These are phyloP conservation scores for Raja brachyura DNA, from an alignment of 2,113 vertebrate genomes.

Conservation along the genomic window DNA sequence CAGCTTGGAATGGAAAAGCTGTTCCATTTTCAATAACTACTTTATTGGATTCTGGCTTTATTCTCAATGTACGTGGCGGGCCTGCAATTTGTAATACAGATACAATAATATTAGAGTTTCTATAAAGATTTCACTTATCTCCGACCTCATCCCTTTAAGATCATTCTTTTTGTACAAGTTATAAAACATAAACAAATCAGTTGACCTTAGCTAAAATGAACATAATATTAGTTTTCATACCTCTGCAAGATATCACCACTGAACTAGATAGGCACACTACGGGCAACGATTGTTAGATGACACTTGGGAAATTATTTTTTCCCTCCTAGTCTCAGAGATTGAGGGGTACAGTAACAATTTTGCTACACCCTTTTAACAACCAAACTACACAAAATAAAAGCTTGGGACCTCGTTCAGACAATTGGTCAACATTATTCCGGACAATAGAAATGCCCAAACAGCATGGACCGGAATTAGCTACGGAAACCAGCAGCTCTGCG, in stretches of 20 bases:
- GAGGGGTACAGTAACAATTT: not conserved
- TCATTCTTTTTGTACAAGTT: not conserved
- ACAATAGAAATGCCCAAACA: no score
- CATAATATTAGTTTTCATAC: not conserved
- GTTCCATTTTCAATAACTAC: conserved; percentile 75
- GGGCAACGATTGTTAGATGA: not conserved
- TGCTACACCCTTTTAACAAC: not conserved
- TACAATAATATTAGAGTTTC: not conserved
- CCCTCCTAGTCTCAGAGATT: not conserved
- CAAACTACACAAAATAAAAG: not conserved
- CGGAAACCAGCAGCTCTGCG: no score
- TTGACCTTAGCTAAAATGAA: not conserved
- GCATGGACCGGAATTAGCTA: not conserved
- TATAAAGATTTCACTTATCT: not conserved
- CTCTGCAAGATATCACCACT: not conserved
- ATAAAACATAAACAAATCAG: not conserved
- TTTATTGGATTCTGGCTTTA: conserved; percentile 62
- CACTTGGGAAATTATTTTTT: not conserved
- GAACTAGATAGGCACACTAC: not conserved
- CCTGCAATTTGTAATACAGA: conserved; percentile 57
- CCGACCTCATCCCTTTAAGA: not conserved
- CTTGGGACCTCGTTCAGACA: not conserved
- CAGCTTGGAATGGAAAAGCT: conserved; percentile 63
- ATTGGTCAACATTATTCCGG: not conserved
- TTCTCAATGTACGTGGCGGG: conserved; percentile 61